A percentile compares a stretch with the other conserved stretches of the same genome.
These are phyloP conservation scores for Apotomis turbidana DNA, from an alignment of 2,888 invertebrate species.

Conservation along the genomic window DNA sequence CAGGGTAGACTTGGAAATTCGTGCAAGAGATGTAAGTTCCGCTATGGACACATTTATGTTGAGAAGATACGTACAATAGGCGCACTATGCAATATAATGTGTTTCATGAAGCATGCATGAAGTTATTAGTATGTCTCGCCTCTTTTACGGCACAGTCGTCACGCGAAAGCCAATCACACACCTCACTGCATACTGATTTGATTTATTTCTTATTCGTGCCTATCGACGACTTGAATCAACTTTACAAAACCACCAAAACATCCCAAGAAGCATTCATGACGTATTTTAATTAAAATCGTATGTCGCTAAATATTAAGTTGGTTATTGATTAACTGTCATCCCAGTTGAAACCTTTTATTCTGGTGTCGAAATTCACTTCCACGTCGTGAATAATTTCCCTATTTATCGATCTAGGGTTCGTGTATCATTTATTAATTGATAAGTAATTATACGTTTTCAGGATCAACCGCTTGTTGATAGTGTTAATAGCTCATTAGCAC, in stretches of 20 bases:
- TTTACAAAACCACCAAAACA: constrained; percentile 6
- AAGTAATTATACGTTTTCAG: neutral
- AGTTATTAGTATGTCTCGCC: neutral
- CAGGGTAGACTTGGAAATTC: no score
- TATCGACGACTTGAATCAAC: neutral
- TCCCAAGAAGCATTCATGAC: neutral
- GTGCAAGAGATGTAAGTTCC: no score
- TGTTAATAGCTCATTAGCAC: constrained; percentile 10
- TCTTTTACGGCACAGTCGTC: neutral
- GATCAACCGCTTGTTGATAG: neutral
- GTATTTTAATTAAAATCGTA: constrained; percentile 8
- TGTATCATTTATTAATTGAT: neutral
- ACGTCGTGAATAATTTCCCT: neutral
- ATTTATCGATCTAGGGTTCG: constrained; percentile 1
- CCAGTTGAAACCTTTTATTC: neutral
- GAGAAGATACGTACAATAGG: no score
- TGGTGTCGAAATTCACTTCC: constrained; percentile 25
- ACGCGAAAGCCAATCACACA: constrained; percentile 24
- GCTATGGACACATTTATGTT: no score
- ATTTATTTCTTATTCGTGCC: constrained; percentile 36
- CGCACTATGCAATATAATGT: no score
- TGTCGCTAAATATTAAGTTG: neutral
- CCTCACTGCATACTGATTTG: constrained; percentile 37
- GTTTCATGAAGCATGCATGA: neutral
- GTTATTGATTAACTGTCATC: neutral